These are phyloP conservation scores for Anoura caudifer DNA, from an alignment of 2,113 vertebrate species.

Conservation along the genomic window DNA sequence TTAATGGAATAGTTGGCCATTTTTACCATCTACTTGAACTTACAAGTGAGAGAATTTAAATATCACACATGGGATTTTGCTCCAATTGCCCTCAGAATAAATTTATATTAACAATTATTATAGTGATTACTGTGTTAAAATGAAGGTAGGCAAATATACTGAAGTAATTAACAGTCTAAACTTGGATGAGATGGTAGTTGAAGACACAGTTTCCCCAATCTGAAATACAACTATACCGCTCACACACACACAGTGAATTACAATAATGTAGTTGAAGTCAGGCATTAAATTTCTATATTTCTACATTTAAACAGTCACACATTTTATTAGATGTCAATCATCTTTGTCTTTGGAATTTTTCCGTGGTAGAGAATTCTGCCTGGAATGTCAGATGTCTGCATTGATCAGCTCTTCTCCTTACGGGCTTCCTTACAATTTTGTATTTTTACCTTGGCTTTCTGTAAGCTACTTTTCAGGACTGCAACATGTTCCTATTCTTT, in stretches of 20 bases:
- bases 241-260: not conserved
- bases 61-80: not conserved
- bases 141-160: not conserved
- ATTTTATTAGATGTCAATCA: not conserved
- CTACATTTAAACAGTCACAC: not conserved
- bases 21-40: conserved; percentile 40
- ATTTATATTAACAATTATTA: conserved; percentile 13
- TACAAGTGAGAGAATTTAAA: conserved; percentile 37
- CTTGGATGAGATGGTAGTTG: not conserved
- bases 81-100: conserved; percentile 39
- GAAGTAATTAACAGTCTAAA: not conserved
- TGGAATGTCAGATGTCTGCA: not conserved
- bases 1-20: not conserved
- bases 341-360: not conserved
- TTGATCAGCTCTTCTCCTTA: not conserved
- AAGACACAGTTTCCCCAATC: not conserved
- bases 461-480: fast-evolving
- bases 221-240: not conserved
- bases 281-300: not conserved
- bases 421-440: not conserved
- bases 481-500: not conserved
- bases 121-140: not conserved
- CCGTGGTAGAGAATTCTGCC: not conserved
- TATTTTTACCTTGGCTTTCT: not conserved
- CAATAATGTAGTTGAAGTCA: not conserved